Conservation (phyloP, 2,113 vertebrate species). For the Vicugna pacos region DNA sequence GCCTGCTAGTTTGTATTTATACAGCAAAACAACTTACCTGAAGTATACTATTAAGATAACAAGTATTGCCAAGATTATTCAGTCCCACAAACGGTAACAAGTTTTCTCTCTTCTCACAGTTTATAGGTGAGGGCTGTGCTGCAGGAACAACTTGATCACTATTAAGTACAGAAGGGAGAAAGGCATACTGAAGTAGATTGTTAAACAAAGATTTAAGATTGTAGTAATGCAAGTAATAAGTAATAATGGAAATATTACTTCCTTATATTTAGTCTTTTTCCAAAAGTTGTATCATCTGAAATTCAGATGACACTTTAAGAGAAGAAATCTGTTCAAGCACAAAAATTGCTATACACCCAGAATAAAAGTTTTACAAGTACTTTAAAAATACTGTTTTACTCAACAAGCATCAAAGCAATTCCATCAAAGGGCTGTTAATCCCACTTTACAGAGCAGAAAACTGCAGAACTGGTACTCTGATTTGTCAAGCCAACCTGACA, state of each 20-base stretch:
- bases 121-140: constrained; percentile 87
- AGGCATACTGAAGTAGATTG: background rate
- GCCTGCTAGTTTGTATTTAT: constrained; percentile 38
- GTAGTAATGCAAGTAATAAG: too few species aligned
- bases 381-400: constrained; percentile 6
- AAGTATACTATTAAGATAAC: constrained; percentile 98
- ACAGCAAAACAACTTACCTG: constrained; percentile 90
- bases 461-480: background rate
- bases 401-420: constrained; percentile 43
- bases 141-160: constrained; percentile 94
- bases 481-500: background rate
- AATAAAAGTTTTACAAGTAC: constrained; percentile 10
- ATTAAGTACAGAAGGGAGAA: constrained; percentile 26
- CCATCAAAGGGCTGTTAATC: constrained; percentile 1
- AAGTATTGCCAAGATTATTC: constrained; percentile 98
- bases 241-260: constrained; percentile 1
- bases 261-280: constrained; percentile 3
- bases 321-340: background rate
- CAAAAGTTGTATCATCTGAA: background rate
- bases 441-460: constrained; percentile 56
- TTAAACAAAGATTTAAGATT: background rate
- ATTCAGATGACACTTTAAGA: constrained; percentile 12
- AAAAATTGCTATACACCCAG: background rate
- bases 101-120: constrained; percentile 92
- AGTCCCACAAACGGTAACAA: constrained; percentile 96